Evolutionary conservation across 2,113 vertebrate genomes (phyloP), one percentile per base, ranked within the genome.

Genomic region (Penelope pileata): DNA sequence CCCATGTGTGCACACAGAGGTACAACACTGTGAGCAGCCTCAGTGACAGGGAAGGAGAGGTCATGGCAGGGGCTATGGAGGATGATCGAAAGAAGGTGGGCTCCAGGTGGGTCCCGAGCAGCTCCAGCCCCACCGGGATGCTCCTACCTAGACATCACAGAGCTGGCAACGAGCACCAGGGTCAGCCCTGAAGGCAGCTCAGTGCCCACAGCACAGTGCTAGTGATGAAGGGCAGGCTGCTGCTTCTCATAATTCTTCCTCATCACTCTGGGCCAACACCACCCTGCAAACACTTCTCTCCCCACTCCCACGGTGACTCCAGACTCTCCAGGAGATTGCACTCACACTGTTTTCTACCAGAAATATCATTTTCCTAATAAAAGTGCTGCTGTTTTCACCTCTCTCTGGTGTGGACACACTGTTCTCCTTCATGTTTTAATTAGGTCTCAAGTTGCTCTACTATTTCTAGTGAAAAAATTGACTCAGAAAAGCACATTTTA

Each of bases 371-470:
- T 88, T 84, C 6, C 7, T 75, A 82, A 89, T 42, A 69, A 36
- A 94, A 92, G 60, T 58, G 40, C 10, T 59, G 27, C 69, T 77
- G 50, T 89, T 94, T 66, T 91, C 91, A 89, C 86, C 73, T 92
- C 73, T 93, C 32, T 34, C 47, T 92, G 56, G 38, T 82, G 81
- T 2, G 1, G 59, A 78, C 81, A 78, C 38, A 27, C 56, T 75
- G 30, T 63, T 91, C 51, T 73, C 40, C 48, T 78, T 84, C 69
- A 36, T 19, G 56, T 94, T 91, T 92, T 92, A 92, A 91, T 86
- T 75, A 72, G 63, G 54, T 94, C 74, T 87, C 36, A 81, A 78
- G 68, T 83, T 86, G 36, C n/a, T 53, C 30, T 22, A n/a, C 24
- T 58, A 54, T 42, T 75, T 89, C 26, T 32, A 34, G 59, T 69